phyloP scores from a whole-genome alignment of 1,140 invertebrate genomes.

The Euglossa dilemma region DNA sequence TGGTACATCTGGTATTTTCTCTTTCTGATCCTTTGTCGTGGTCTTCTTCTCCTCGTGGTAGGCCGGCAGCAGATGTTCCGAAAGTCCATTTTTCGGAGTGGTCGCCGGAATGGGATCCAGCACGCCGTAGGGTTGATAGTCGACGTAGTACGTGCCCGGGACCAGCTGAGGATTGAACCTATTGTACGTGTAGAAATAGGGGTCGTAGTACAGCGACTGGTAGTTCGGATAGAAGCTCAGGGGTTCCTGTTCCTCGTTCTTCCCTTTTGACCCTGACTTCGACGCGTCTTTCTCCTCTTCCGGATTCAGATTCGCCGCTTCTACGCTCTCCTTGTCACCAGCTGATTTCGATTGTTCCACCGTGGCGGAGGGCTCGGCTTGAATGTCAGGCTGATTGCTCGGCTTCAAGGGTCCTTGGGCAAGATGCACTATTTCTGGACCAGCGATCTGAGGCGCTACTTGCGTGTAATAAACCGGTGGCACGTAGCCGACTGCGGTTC shows the following conservation, averaged over 20 bases:
- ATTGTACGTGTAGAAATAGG: slow-evolving; percentile 76
- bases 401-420: background rate
- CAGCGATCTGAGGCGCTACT: slow-evolving; percentile 67
- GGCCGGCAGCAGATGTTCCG: slow-evolving; percentile 61
- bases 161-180: slow-evolving; percentile 71
- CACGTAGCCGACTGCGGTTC: slow-evolving; percentile 83
- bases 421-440: slow-evolving; percentile 60
- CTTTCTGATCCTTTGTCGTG: slow-evolving; percentile 10
- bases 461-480: slow-evolving; percentile 78
- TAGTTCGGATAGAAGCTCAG: slow-evolving; percentile 78
- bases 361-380: background rate
- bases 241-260: slow-evolving; percentile 61
- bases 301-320: background rate
- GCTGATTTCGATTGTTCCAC: slow-evolving; percentile 14
- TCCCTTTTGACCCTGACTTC: slow-evolving; percentile 29
- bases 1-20: slow-evolving; percentile 73
- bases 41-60: slow-evolving; percentile 62
- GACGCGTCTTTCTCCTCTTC: background rate
- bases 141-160: slow-evolving; percentile 71
- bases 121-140: slow-evolving; percentile 68
- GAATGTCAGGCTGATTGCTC: background rate
- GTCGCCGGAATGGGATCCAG: slow-evolving; percentile 60
- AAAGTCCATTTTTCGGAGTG: slow-evolving; percentile 46
- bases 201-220: slow-evolving; percentile 76
- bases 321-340: background rate